Percentiles rank a stretch among this genome's conserved stretches.
phyloP scores from a whole-genome alignment of 2,113 vertebrate species.

The Lipophrys pholis region DNA sequence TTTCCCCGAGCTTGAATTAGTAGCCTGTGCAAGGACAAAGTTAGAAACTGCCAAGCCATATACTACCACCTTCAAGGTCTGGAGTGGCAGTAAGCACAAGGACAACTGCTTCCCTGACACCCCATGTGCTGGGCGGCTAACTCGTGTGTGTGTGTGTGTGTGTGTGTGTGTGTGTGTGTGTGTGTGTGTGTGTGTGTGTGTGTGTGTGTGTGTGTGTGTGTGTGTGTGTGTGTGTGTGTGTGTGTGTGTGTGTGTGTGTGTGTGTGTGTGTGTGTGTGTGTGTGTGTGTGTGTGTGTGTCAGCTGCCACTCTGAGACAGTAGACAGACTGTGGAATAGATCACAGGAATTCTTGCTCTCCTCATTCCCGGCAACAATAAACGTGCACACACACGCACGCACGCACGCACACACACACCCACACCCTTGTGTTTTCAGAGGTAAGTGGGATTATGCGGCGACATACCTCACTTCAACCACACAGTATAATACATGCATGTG shows the following conservation, averaged over 20 bases:
- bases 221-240: too few relatives aligned
- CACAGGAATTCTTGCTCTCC: constrained; percentile 49
- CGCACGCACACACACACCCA: constrained; percentile 23
- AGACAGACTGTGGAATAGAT: constrained; percentile 55
- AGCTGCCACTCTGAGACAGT: constrained; percentile 57
- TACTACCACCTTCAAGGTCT: constrained; percentile 27
- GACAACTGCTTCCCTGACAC: constrained; percentile 63
- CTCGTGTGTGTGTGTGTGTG: neutral
- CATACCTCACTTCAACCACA: constrained; percentile 30
- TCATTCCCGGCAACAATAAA: constrained; percentile 26
- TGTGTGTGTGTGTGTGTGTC: constrained; percentile 37
- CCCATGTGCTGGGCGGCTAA: constrained; percentile 31
- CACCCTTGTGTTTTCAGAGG: constrained; percentile 32
- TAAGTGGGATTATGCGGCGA: constrained; percentile 50
- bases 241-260: neutral
- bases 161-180: too few relatives aligned
- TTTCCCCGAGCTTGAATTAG: constrained; percentile 29
- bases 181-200: neutral
- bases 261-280: constrained; percentile 10
- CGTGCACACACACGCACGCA: constrained; percentile 11
- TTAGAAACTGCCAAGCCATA: constrained; percentile 16
- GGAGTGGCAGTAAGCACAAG: constrained; percentile 29
- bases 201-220: neutral
- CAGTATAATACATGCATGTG: neutral
- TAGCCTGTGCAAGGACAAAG: constrained; percentile 23